A percentile compares a stretch with the other conserved stretches of the same genome.
phyloP scores from a whole-genome alignment of 2,113 vertebrate genomes.

The Laticauda laticaudata region DNA sequence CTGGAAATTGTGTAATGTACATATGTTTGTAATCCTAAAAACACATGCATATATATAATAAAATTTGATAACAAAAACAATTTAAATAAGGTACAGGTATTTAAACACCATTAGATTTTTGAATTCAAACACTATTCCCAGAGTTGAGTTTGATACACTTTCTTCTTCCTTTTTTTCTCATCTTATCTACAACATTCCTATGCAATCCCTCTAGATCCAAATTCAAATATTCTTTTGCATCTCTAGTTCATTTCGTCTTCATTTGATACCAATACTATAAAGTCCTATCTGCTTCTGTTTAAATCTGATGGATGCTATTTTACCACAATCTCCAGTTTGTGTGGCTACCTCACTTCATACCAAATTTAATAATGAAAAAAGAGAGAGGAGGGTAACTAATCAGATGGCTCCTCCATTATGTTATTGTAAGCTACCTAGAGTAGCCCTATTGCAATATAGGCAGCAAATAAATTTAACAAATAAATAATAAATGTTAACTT shows the following conservation, averaged over 20 bases:
- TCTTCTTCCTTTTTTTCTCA: conserved; percentile 3
- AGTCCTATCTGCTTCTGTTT: conserved; percentile 24
- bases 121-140: neutral
- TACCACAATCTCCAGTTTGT: neutral
- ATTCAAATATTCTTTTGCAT: conserved; percentile 3
- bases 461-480: neutral
- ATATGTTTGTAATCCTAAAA: neutral
- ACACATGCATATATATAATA: neutral
- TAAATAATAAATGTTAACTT: neutral
- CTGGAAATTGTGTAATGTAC: too few species aligned
- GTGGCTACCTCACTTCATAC: neutral
- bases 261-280: conserved; percentile 25
- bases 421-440: neutral
- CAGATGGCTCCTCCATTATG: neutral
- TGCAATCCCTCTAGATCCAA: conserved; percentile 8
- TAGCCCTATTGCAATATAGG: neutral
- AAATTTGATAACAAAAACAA: neutral
- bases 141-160: neutral
- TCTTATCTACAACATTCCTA: neutral
- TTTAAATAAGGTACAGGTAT: neutral
- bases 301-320: conserved; percentile 36
- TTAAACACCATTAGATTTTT: neutral
- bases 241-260: neutral
- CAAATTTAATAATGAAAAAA: neutral
- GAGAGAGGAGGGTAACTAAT: neutral